Evolutionary conservation across 2,797 vertebrate species (phyloP).

Genomic region (Taeniopygia guttata): DNA sequence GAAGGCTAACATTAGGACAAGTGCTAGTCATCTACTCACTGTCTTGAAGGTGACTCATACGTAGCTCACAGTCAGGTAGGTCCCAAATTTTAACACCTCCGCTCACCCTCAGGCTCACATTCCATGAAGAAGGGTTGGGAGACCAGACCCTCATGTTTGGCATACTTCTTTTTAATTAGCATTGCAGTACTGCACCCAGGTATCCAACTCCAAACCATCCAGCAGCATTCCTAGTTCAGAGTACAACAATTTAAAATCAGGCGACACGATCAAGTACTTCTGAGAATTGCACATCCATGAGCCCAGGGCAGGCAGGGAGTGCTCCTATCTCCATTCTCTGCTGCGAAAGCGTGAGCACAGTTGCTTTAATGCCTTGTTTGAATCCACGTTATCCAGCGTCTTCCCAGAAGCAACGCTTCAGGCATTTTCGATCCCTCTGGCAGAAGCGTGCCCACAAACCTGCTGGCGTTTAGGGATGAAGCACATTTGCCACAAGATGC

Average conservation of each 20-base stretch:
- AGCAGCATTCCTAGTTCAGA: background rate
- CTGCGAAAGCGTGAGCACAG: background rate
- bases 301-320: background rate
- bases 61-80: constrained; percentile 1
- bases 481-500: background rate
- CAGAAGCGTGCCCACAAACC: constrained; percentile 24
- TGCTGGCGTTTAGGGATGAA: background rate
- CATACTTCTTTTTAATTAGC: background rate
- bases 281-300: background rate
- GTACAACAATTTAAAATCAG: background rate
- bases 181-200: background rate
- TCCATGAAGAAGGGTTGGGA: background rate
- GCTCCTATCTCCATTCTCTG: background rate
- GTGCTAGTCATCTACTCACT: constrained; percentile 29
- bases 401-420: constrained; percentile 23
- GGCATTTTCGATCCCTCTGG: background rate
- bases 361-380: background rate
- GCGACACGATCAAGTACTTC: background rate
- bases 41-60: constrained; percentile 31
- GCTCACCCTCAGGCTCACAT: background rate
- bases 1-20: constrained; percentile 16
- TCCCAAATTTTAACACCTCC: background rate
- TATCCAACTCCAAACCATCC: background rate
- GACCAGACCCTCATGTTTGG: background rate
- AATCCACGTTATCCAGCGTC: background rate